These are phyloP conservation scores for Phrynocephalus versicolor DNA, from an alignment of 2,113 vertebrate genomes.

Conservation along the genomic window DNA sequence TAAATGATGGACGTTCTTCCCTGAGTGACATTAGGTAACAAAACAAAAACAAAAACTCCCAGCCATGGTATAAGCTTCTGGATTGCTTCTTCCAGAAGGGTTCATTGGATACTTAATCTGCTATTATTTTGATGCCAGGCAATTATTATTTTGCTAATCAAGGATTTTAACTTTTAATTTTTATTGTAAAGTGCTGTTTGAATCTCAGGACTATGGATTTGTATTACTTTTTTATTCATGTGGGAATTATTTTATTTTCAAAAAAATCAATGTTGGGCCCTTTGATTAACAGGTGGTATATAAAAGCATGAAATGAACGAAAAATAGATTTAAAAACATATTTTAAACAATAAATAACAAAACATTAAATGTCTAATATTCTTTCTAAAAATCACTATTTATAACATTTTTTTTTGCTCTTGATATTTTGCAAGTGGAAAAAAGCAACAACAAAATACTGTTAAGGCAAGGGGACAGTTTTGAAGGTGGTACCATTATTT, in stretches of 20 bases:
- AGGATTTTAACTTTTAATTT: not conserved
- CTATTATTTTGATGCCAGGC: not conserved
- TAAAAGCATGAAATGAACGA: not conserved
- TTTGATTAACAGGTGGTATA: not conserved
- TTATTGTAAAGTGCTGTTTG: not conserved
- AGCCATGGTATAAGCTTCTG: not conserved
- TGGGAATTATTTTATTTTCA: not conserved
- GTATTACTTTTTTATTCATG: not conserved
- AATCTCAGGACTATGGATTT: not conserved
- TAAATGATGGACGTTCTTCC: not conserved
- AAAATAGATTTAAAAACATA: not conserved
- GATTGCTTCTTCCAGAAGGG: not conserved
- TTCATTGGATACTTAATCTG: not conserved
- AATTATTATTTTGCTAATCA: not conserved
- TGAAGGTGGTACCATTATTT: not conserved
- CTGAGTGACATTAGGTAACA: not conserved
- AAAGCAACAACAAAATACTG: not conserved
- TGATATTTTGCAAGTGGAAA: not conserved
- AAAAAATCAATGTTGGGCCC: not conserved
- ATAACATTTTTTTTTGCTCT: not conserved
- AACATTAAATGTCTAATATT: not conserved
- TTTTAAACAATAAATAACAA: not conserved
- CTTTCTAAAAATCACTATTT: not conserved
- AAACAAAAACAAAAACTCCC: not conserved
- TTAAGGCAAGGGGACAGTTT: not conserved